Base-by-base conservation (phyloP, 92 coral and sea anemone genomes). In the Palythoa caribaeorum region DNA sequence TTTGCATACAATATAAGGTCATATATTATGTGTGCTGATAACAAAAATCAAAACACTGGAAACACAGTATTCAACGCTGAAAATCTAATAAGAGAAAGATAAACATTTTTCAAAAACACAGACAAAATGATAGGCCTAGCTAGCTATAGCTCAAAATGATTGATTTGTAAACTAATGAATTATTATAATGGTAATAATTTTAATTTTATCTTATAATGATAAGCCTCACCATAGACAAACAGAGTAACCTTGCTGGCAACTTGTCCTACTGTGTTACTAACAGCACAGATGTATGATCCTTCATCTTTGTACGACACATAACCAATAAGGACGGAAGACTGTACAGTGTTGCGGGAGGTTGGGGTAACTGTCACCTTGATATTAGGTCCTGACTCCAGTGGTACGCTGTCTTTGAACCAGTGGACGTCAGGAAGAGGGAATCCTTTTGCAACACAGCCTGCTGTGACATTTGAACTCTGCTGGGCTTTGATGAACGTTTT, bases 331-430 rank as follows among this genome's bases (percentile, higher is more conserved):
- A 90, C 52, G 13, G 44, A 72, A 48, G 90, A 85, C 9, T 11
- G 48, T 78, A 79, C 91, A 5, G 92, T 92, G 28, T 84, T 73
- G 50, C 71, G 80, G 7, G 88, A 28, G 0, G 78, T 80, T 63
- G 85, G 28, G 8, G 70, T 53, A 12, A 60, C 38, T 65, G 75
- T 40, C 12, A 81, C 40, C 12, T 81, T 81, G 59, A 16, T 20
- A 77, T 37, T 44, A 28, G 78, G 57, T 75, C 53, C 52, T 39
- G 74, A 40, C 20, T 71, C 36, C 20, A 73, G 50, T 28, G 19
- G 50, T 21, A 70, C 15, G 9, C 89, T 90, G 79, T 88, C 86
- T 63, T 86, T 93, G 76, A 85, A 91, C 98, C 95, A 94, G 4
- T 6, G 76, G 15, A 94, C 80, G n/a, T 77, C 83, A 6, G 94